phyloP scores from a whole-genome alignment of 2,113 vertebrate genomes.

The Ciconia stormi region DNA sequence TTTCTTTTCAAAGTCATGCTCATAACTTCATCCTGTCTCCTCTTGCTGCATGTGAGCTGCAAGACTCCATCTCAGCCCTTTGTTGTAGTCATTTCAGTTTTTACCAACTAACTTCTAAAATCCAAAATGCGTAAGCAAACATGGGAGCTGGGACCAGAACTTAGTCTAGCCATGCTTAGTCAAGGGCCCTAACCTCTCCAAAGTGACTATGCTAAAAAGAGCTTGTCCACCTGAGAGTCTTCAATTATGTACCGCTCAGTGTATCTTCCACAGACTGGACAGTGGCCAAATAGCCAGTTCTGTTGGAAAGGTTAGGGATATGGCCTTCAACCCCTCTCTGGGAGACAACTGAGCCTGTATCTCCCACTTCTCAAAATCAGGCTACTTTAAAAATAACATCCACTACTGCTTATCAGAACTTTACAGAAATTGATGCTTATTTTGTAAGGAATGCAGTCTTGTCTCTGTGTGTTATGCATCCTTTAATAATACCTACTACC shows the following conservation, averaged over 20 bases:
- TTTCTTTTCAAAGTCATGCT: background rate
- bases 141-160: background rate
- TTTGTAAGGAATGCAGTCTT: background rate
- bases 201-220: background rate
- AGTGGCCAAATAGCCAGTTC: background rate
- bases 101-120: background rate
- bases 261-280: background rate
- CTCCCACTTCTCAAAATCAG: background rate
- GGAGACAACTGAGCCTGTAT: background rate
- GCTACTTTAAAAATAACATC: background rate
- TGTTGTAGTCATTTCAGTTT: background rate
- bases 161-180: background rate
- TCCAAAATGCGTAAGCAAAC: fast-evolving
- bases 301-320: background rate
- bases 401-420: background rate
- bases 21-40: background rate
- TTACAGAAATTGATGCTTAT: background rate
- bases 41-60: background rate
- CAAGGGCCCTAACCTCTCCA: background rate
- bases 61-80: background rate
- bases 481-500: background rate
- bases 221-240: background rate
- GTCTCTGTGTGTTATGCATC: background rate
- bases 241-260: background rate
- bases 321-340: background rate